Conservation (phyloP, 2,888 invertebrate species). For the Cataglyphis altisquamis region DNA sequence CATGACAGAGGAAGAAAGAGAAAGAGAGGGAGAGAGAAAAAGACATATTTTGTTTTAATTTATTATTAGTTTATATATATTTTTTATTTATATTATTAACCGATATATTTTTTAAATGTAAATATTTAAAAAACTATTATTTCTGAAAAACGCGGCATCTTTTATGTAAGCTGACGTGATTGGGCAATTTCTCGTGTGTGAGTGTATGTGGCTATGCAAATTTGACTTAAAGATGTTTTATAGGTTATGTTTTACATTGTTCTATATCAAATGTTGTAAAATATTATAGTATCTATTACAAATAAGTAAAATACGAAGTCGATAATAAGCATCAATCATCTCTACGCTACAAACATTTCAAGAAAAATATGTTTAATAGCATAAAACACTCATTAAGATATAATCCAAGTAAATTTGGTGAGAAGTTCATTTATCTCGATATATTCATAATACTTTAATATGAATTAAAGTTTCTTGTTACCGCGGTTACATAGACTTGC, state of each 20-base stretch:
- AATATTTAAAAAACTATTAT: neutral
- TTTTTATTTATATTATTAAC: neutral
- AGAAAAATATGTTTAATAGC: constrained; percentile 56
- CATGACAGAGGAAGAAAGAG: neutral
- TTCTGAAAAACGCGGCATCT: neutral
- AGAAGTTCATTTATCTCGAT: constrained; percentile 31
- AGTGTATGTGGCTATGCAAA: neutral
- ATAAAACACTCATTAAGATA: constrained; percentile 46
- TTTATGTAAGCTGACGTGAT: neutral
- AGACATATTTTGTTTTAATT: neutral
- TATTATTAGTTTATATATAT: neutral
- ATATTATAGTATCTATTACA: neutral
- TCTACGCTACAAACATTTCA: neutral
- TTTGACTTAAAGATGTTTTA: constrained; percentile 11
- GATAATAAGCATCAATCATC: neutral
- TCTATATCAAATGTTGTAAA: neutral
- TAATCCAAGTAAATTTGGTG: constrained; percentile 59
- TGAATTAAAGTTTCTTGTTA: neutral
- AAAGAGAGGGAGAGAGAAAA: neutral
- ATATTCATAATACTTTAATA: neutral
- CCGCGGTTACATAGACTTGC: neutral
- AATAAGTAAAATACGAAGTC: neutral
- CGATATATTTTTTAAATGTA: neutral
- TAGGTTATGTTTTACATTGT: constrained; percentile 21
- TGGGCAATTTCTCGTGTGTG: neutral